Evolutionary conservation across 2,797 vertebrate species (phyloP), one percentile per base, ranked within the genome.

Genomic region (Fistularia commersonii): DNA sequence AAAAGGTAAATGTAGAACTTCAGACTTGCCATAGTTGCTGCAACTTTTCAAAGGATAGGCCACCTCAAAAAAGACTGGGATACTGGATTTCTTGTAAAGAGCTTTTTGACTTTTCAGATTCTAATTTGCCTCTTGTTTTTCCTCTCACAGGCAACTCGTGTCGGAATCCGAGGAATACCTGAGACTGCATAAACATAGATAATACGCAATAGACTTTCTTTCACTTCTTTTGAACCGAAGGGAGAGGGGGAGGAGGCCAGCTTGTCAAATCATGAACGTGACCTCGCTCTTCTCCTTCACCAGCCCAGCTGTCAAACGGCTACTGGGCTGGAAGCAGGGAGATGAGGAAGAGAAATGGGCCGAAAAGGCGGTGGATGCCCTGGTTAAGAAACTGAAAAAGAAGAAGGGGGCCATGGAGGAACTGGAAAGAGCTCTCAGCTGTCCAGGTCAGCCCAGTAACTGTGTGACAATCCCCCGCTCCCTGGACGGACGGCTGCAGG

Each of bases 341-440:
- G 96, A 98, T 0, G 96, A 98, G 85, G 95, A 98, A 79, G 96
- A 98, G 81, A 98, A 98, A 62, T 98, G 96, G 96, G 96, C 96
- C 0, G 96, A 98, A 75, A 98, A 98, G 70, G 96, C 96, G 0
- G 96, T 98, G 45, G 96, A 97, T 5, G 93, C 94, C 0, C 76
- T 97, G 72, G 94, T 97, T 54, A 97, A 97, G 83, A 97, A 97
- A 70, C 86, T 97, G 61, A 97, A 97, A 86, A 97, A 97, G 82
- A 97, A 97, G 64, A 96, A 95, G 72, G 94, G 94, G 33, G 94
- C 94, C 61, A 95, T 97, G 94, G 94, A 97, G 76, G 94, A 97
- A 50, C 80, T 97, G 83, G 94, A 97, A 65, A 90, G 93, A 66
- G 94, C 94, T 0, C 80, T 97, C 57, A 96, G 94, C 83, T 94